Evolutionary conservation across 1,140 invertebrate species (phyloP), one percentile per base, ranked within the genome.

Genomic region (Bombus affinis): DNA sequence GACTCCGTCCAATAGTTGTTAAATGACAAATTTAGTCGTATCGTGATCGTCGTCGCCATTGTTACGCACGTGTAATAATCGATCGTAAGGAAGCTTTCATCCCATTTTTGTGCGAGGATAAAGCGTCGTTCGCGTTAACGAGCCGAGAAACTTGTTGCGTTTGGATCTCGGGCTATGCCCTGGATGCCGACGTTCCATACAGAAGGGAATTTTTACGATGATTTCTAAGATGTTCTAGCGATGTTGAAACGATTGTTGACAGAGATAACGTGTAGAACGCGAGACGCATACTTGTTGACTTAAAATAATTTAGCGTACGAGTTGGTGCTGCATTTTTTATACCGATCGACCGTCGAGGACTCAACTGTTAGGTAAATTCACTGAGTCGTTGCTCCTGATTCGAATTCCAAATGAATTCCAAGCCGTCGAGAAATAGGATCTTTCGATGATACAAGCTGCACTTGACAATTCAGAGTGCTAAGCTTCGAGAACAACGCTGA

Each of bases 1-100:
- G 90, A 90, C 89, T 91, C 90, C 90, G 90, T 91, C 90, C 90
- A 91, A 70, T 91, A 91, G 82, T 89, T 91, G 82, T 91, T 91
- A 91, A 91, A 85, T 89, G 88, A 85, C 84, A 83, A 78, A 65
- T 89, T 85, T 89, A 70, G 80, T 83, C 83, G 80, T 90, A 80
- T 81, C 79, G 79, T 90, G 68, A 87, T 88, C 88, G 74, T 89
- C 86, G 86, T 90, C 75, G 80, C 79, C 87, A 85, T 88, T 87
- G 88, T 90, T 88, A 83, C 83, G 39, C 68, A 73, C 74, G 77
- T 85, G 57, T 85, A 85, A 75, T 65, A 76, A 80, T 68, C 28
- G 68, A 74, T 68, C 65, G 73, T 37, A 81, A 76, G 37, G 42
- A 80, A 72, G 42, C 8, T 78, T 82, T 37, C 47, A 28, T 42